Conservation (phyloP, 64 coral and sea anemone species). For the Montipora capricornis region DNA sequence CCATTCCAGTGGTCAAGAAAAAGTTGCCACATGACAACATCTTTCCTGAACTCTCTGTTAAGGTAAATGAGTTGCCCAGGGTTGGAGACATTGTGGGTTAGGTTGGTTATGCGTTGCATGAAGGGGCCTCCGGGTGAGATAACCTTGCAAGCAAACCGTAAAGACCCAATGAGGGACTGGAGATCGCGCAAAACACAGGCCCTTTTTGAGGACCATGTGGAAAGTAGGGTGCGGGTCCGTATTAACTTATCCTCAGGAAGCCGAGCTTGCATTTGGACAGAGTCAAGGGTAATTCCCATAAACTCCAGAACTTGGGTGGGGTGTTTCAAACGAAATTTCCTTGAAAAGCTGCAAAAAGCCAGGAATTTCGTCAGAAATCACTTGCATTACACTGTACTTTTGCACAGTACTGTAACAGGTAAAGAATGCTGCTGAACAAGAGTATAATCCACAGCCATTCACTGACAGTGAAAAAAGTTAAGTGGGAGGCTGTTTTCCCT, state of each 20-base stretch:
- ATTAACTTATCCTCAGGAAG: not conserved
- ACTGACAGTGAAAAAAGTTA: too few relatives aligned
- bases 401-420: too few relatives aligned
- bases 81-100: not conserved
- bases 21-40: not conserved
- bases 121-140: not conserved
- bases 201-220: not conserved
- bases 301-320: not conserved
- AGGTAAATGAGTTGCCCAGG: not conserved
- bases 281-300: constrained; percentile 17
- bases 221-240: not conserved
- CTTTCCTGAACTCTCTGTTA: not conserved
- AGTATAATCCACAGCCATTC: too few relatives aligned
- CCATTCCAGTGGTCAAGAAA: not conserved
- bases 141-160: constrained; percentile 20
- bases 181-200: not conserved
- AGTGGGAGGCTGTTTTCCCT: too few relatives aligned
- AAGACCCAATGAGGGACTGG: constrained; percentile 17
- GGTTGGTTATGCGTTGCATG: constrained; percentile 5
- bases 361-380: too few relatives aligned
- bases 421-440: too few relatives aligned
- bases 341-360: too few relatives aligned
- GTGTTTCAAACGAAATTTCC: too few relatives aligned
- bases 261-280: not conserved
- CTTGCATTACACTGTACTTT: too few relatives aligned